Evolutionary conservation across 2,888 invertebrate genomes (phyloP), one percentile per base, ranked within the genome.

Genomic region (Sphaerophoria taeniata): DNA sequence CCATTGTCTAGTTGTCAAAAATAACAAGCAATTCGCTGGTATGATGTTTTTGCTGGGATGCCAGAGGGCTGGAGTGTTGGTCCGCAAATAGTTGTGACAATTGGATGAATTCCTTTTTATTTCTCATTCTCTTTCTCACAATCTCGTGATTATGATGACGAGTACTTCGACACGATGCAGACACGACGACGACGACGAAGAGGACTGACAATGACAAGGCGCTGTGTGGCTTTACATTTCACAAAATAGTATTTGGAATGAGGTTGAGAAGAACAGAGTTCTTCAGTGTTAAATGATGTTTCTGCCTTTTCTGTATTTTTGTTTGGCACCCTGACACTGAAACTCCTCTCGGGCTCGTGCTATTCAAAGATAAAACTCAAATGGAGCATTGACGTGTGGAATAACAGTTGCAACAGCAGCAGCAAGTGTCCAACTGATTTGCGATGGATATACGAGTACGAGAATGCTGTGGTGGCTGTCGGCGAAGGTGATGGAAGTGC

Each of bases 1-100:
- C 80, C 76, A 80, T 85, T 80, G 84, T 85, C 80, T 85, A 80
- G 84, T 80, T 80, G 80, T 85, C 84, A 85, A 76, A 80, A 80
- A 80, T 80, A 80, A 85, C 80, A 80, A 80, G 80, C 80, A 51
- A 83, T 83, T 79, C 83, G 74, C 65, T 53, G 39, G 39, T 36
- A 67, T 39, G 36, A 55, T 36, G 33, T 61, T 33, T n/a, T 53
- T 5, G 45, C 16, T 33, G n/a, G 43, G 43, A 49, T 67, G 49
- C 49, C 51, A 16, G 58, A 39, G 43, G 49, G 72, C 6, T 56
- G 45, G 34, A 45, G 45, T 53, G 33, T 61, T 43, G 47, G 74
- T 74, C 73, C 65, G 72, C 70, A 80, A 84, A 80, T 84, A 84
- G 84, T 85, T 80, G 84, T 80, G 80, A 85, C 80, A 85, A 85